Evolutionary conservation across 2,797 vertebrate species (phyloP).

Genomic region (Mycteria americana): DNA sequence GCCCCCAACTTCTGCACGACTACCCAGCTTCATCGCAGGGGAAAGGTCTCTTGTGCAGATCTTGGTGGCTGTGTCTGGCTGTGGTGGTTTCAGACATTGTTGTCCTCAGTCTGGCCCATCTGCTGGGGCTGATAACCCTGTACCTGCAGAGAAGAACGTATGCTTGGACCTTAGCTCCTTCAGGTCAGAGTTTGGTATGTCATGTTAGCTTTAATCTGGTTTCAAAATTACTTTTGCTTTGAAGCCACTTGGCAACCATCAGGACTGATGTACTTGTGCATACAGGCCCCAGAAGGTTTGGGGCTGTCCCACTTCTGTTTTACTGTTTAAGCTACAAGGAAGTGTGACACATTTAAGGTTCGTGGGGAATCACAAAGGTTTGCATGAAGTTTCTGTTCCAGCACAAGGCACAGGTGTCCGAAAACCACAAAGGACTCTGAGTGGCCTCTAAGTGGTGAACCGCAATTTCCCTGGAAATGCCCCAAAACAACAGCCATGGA

Average conservation of each 20-base stretch:
- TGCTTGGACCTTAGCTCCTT: neutral
- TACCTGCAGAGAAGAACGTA: neutral
- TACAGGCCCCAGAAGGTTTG: neutral
- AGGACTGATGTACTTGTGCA: neutral
- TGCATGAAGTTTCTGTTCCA: neutral
- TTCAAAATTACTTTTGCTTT: neutral
- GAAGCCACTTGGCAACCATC: neutral
- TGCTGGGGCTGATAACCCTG: neutral
- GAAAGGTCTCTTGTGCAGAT: neutral
- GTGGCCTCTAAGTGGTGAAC: neutral
- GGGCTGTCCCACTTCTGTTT: neutral
- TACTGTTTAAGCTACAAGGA: neutral
- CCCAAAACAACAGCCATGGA: neutral
- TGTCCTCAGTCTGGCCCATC: neutral
- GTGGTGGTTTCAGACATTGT: neutral
- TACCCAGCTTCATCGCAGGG: accelerated
- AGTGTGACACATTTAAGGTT: neutral
- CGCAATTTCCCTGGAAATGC: neutral
- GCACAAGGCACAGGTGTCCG: neutral
- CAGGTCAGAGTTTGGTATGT: neutral
- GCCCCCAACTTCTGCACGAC: neutral
- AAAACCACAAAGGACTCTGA: neutral
- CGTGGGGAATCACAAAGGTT: neutral
- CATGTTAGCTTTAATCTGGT: neutral
- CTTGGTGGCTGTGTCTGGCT: neutral